Evolutionary conservation across 2,888 invertebrate genomes (phyloP), one percentile per base, ranked within the genome.

Genomic region (Heliconius sara): DNA sequence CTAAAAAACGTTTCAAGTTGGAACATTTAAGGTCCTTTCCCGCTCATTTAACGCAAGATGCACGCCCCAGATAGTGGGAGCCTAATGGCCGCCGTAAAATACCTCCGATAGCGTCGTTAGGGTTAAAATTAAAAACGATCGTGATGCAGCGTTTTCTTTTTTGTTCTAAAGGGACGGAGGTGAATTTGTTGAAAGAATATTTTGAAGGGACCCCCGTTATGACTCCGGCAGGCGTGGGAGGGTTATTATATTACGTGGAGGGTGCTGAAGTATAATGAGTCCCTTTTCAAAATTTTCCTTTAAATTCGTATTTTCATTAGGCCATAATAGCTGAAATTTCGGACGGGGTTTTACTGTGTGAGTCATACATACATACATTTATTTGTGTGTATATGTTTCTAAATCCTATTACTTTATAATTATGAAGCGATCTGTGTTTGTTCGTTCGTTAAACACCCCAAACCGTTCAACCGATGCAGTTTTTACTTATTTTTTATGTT

Each of bases 111-210:
- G 90, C 92, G 90, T 94, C 93, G 93, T 94, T 95, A 92, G 91
- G 91, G 91, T 88, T 89, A 89, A 94, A 94, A 95, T 95, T 95
- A 95, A 94, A 95, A 94, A 93, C 90, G 93, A 90, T 90, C 92
- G 93, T 95, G 94, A 95, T 91, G 88, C 89, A 88, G 95, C 95
- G 89, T 87, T 94, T 94, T 95, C 93, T 92, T 95, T 94, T 94
- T 94, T 93, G 90, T 90, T 89, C 85, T 84, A 85, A 92, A 92
- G 90, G 92, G 92, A 89, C 88, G 87, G 86, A 88, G 88, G 87
- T 91, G 84, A 84, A 84, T 84, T 89, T 89, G 91, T 89, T 93
- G 91, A 93, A 95, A 94, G 94, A 94, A 94, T 93, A 91, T 93
- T 91, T 90, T 86, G 91, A 91, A 93, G 93, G 94, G 93, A 89